These are phyloP conservation scores for Cotesia vestalis DNA, from an alignment of 1,140 invertebrate species.

Conservation along the genomic window DNA sequence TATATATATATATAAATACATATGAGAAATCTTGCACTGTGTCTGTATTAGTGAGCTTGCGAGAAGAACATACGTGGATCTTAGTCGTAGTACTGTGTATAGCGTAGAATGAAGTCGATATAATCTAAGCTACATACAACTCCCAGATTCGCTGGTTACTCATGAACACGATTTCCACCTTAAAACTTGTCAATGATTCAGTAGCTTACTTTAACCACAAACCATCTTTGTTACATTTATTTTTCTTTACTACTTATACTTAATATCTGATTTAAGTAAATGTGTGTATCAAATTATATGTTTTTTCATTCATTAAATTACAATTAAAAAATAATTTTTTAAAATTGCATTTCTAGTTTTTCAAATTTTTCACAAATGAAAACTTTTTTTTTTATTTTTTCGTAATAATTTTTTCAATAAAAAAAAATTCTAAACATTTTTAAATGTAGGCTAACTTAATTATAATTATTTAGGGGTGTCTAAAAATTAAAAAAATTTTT, in stretches of 20 bases:
- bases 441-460: too few relatives aligned
- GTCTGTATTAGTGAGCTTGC: background rate
- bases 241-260: background rate
- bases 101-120: background rate
- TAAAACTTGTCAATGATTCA: conserved; percentile 28
- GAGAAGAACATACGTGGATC: background rate
- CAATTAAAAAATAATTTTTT: too few relatives aligned
- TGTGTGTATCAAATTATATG: background rate
- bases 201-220: conserved; percentile 4
- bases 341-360: too few relatives aligned
- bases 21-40: background rate
- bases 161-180: conserved; percentile 19
- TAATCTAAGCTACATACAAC: conserved; percentile 6
- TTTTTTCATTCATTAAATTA: too few relatives aligned
- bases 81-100: background rate
- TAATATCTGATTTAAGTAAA: background rate
- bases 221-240: background rate
- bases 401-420: too few relatives aligned
- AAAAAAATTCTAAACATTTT: too few relatives aligned
- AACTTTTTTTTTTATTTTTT: too few relatives aligned
- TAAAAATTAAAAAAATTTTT: too few relatives aligned
- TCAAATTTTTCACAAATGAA: too few relatives aligned
- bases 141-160: background rate
- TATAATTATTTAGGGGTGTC: too few relatives aligned
- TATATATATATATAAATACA: too few relatives aligned